These are phyloP conservation scores for Crocidura indochinensis DNA, from an alignment of 2,797 vertebrate genomes.

Conservation along the genomic window DNA sequence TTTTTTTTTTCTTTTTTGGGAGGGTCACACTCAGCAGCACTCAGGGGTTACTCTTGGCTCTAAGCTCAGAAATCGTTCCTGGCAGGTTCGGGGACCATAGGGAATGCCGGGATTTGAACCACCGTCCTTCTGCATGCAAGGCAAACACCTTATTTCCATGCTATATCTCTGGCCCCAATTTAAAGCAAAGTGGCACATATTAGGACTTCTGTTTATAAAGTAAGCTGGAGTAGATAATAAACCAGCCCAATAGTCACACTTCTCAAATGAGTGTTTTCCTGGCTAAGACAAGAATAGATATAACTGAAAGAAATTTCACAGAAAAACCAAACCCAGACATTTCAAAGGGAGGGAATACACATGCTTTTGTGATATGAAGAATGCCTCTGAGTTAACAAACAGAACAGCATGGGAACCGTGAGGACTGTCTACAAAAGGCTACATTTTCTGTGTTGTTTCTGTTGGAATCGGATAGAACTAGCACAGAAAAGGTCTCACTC, in stretches of 20 bases:
- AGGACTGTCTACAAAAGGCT: too few relatives aligned
- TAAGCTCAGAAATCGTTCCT: too few relatives aligned
- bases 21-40: too few relatives aligned
- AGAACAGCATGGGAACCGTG: neutral
- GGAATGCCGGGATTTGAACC: too few relatives aligned
- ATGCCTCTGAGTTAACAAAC: neutral
- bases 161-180: neutral
- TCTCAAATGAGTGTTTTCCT: neutral
- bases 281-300: neutral
- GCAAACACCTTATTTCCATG: too few relatives aligned
- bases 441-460: neutral
- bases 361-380: neutral
- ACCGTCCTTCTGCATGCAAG: too few relatives aligned
- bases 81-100: too few relatives aligned
- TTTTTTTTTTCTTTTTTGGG: neutral
- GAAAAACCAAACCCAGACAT: too few relatives aligned
- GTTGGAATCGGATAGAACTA: neutral
- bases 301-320: neutral
- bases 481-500: neutral
- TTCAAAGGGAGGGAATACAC: neutral
- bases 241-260: neutral
- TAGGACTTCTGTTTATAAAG: slow-evolving; percentile 7
- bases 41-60: too few relatives aligned
- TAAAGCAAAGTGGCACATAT: slow-evolving; percentile 4
- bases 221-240: neutral